Evolutionary conservation across 2,113 vertebrate genomes (phyloP), one percentile per base, ranked within the genome.

Genomic region (Mesocricetus auratus): DNA sequence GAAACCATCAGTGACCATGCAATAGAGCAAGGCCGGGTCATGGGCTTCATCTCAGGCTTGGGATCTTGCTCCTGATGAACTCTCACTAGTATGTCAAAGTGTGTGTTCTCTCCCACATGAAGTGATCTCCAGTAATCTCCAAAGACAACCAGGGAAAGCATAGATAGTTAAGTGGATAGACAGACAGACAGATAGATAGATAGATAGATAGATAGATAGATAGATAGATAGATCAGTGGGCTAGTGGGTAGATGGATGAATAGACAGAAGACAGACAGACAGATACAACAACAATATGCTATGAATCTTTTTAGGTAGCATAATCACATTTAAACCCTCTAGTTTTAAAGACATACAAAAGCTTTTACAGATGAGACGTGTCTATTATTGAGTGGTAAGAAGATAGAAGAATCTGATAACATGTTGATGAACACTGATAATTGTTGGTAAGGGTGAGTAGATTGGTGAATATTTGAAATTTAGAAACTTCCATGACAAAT

Each of bases 21-120:
- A 19, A n/a, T 0, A 56, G 36, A 29, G 31, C 0, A 1, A 42
- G 42, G 60, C 16, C 22, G 12, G 36, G 1, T 0, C 53, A 15
- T 24, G 24, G 4, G 2, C 19, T 22, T 9, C 36, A 26, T 13
- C 31, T 9, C 36, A 26, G 26, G 10, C 24, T 79, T 33, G 0
- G 0, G 22, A 22, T 58, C 39, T 42, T 62, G n/a, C 15, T 64
- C 45, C 66, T 45, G 47, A 22, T 26, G 9, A 9, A 8, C 8
- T 75, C 42, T 90, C 58, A 36, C 42, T 15, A 12, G 36, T 26
- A 31, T 53, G 33, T 10, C 50, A 58, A 58, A 39, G 13, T 50
- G 7, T 0, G 5, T 8, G 6, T 33, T 16, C 39, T 22, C 50
- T 56, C 4, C 9, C n/a, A 5, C 22, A n/a, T 8, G 17, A 17